phyloP scores from a whole-genome alignment of 2,797 vertebrate genomes.

The Aeoliscus strigatus region DNA sequence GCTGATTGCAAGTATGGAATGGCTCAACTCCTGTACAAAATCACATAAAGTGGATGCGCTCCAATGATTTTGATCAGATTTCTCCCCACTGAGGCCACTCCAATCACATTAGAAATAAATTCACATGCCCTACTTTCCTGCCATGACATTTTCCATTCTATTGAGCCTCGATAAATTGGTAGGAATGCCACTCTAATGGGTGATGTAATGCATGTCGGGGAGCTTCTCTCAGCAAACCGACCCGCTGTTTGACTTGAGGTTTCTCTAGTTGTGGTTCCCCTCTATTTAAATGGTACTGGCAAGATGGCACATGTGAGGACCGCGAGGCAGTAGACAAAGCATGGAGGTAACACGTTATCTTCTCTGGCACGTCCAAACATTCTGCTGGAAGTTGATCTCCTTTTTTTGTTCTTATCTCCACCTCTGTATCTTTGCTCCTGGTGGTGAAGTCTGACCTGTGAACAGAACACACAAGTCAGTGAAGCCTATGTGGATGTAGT shows the following conservation, averaged over 20 bases:
- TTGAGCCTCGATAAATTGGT: slow-evolving; percentile 45
- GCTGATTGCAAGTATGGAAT: slow-evolving; percentile 48
- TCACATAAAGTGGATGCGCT: slow-evolving; percentile 63
- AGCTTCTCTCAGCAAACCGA: slow-evolving; percentile 15
- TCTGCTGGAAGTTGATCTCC: too few relatives aligned
- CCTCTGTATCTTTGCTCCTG: not conserved
- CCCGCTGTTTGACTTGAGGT: slow-evolving; percentile 22
- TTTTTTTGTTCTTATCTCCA: not conserved
- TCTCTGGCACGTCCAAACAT: too few relatives aligned
- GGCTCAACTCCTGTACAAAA: slow-evolving; percentile 43
- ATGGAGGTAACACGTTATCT: too few relatives aligned
- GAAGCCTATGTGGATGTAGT: too few relatives aligned
- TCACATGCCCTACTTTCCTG: slow-evolving; percentile 38
- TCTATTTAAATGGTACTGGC: not conserved
- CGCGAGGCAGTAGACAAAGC: slow-evolving; percentile 3
- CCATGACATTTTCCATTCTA: slow-evolving; percentile 36
- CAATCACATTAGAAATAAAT: slow-evolving; percentile 66
- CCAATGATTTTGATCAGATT: slow-evolving; percentile 64
- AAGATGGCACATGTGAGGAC: not conserved
- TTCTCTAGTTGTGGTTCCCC: slow-evolving; percentile 4
- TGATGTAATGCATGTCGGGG: slow-evolving; percentile 33
- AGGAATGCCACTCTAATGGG: slow-evolving; percentile 41
- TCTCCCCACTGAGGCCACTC: slow-evolving; percentile 49
- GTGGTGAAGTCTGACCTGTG: slow-evolving; percentile 12
- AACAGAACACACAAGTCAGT: slow-evolving; percentile 11